Percentiles rank a stretch among this genome's conserved stretches.
Conservation (phyloP, 2,797 vertebrate species). For the Oreochromis mossambicus region DNA sequence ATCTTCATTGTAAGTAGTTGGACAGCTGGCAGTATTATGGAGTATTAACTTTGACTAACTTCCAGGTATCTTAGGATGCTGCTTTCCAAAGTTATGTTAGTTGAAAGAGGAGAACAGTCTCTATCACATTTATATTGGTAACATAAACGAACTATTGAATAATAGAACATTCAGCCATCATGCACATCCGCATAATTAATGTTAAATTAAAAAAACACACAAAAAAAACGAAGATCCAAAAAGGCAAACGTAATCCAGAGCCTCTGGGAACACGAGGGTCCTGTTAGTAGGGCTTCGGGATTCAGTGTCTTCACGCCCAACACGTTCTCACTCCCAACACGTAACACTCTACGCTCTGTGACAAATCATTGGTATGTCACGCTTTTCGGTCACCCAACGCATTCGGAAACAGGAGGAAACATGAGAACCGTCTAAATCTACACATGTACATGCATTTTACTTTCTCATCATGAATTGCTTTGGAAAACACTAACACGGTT, state of each 20-base stretch:
- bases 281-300: rapidly evolving
- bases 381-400: rapidly evolving
- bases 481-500: background rate
- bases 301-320: background rate
- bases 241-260: background rate
- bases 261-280: background rate
- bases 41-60: background rate
- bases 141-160: background rate
- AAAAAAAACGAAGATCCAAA: background rate
- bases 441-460: background rate
- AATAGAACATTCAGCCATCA: background rate
- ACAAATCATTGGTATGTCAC: rapidly evolving
- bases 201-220: background rate
- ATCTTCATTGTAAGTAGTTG: background rate
- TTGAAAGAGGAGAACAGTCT: background rate
- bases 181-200: background rate
- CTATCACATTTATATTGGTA: background rate
- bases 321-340: background rate
- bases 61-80: background rate
- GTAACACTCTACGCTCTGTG: background rate
- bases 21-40: background rate
- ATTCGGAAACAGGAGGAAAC: background rate
- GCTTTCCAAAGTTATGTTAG: background rate
- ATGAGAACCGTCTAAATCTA: background rate
- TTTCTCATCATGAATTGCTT: background rate